A percentile compares a stretch with the other conserved stretches of the same genome.
These are phyloP conservation scores for Gadus chalcogrammus DNA, from an alignment of 2,113 vertebrate species.

Conservation along the genomic window DNA sequence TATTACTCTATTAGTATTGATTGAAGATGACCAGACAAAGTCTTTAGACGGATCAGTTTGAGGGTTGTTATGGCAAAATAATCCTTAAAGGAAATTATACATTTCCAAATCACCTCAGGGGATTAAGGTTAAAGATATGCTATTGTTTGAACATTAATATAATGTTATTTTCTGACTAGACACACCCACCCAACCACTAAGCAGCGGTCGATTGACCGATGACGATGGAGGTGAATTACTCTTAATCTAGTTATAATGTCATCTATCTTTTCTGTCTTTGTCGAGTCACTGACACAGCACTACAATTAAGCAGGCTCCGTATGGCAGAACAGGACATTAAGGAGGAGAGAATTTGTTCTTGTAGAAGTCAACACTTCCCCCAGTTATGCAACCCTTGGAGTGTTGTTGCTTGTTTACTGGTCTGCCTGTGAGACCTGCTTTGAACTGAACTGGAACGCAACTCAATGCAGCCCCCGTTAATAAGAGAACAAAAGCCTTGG, in stretches of 20 bases:
- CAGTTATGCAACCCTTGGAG: slow-evolving; percentile 48
- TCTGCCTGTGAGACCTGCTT: slow-evolving; percentile 35
- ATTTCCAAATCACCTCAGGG: background rate
- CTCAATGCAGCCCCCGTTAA: slow-evolving; percentile 49
- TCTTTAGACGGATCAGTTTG: background rate
- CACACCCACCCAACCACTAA: background rate
- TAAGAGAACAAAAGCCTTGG: slow-evolving; percentile 25
- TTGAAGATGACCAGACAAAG: background rate
- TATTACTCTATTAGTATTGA: background rate
- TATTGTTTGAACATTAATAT: background rate
- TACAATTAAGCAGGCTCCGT: background rate
- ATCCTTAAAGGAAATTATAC: background rate
- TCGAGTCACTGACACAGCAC: background rate
- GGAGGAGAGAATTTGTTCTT: slow-evolving; percentile 2
- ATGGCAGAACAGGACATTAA: slow-evolving; percentile 17
- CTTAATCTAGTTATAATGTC: background rate
- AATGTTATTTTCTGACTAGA: background rate
- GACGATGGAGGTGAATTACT: background rate
- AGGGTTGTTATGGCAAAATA: background rate
- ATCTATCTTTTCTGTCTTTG: background rate
- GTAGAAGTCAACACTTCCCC: slow-evolving; percentile 35
- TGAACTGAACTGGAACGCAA: slow-evolving; percentile 31
- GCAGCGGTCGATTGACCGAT: background rate
- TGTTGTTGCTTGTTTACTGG: slow-evolving; percentile 29
- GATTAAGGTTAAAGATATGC: background rate